Base-by-base conservation (phyloP, 2,888 invertebrate species). In the Agriopis leucophaearia region DNA sequence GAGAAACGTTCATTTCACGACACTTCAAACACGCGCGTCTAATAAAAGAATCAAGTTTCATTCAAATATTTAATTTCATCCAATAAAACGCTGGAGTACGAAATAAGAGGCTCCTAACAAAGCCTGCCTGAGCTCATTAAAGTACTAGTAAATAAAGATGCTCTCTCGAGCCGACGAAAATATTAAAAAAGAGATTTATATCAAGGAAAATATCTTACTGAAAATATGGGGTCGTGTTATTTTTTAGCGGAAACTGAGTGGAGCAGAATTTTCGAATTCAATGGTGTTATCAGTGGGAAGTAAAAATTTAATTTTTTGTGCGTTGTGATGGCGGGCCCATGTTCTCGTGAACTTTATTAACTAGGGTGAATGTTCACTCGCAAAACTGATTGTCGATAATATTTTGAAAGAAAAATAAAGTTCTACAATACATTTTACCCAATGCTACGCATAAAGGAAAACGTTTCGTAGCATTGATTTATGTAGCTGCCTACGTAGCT, bases 111-210 rank as follows among this genome's bases (percentile, higher is more conserved):
- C 66, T 45, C 10, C 69, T 72, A 70, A 78, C 75, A 78, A 76
- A 77, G 73, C 70, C 74, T 76, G 63, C 54, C 78, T 79, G 80
- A 82, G 80, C 84, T 86, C 85, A 85, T 86, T 87, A 87, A 81
- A 77, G 79, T 75, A 78, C 78, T 79, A 81, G 81, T 81, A 82
- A 78, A 85, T 85, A 86, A 86, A 75, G 74, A 83, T 79, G 84
- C 79, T 82, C 84, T 83, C 78, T 80, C 56, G 72, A 74, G 75
- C 81, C 76, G 80, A 82, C 82, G 63, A 80, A 82, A 83, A 86
- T 83, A 84, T 84, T 82, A 79, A 82, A 82, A 82, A 78, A 72
- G 76, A 81, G 82, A 80, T 81, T 81, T 83, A 79, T 83, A 75
- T 73, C 69, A 71, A 45, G 66, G 67, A 67, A 63, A 67, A 59